A percentile compares a stretch with the other conserved stretches of the same genome.
Evolutionary conservation across 2,113 vertebrate species (phyloP).

Genomic region (Zeus faber): DNA sequence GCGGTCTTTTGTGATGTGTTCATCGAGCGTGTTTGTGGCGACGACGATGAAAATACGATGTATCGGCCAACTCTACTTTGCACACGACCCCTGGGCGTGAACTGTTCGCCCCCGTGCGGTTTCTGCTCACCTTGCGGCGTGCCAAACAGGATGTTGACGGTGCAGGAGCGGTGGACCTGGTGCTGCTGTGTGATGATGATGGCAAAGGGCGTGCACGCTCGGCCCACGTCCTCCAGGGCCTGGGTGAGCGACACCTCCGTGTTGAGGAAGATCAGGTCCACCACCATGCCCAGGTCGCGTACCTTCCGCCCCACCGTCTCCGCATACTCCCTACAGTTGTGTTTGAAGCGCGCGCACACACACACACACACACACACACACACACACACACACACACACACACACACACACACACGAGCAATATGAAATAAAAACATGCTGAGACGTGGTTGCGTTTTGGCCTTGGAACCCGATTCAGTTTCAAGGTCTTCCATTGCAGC

Average conservation of each 20-base stretch:
- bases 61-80: no score
- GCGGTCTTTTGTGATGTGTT: no score
- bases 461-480: no score
- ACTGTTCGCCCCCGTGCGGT: accelerated
- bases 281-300: slow-evolving; percentile 94
- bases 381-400: slow-evolving; percentile 9
- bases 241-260: slow-evolving; percentile 94
- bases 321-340: slow-evolving; percentile 86
- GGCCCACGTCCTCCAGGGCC: slow-evolving; percentile 94
- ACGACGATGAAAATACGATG: no score
- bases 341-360: slow-evolving; percentile 28
- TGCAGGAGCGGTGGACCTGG: slow-evolving; percentile 96
- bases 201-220: slow-evolving; percentile 93
- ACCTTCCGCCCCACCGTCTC: slow-evolving; percentile 97
- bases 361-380: background rate
- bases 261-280: slow-evolving; percentile 98
- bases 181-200: slow-evolving; percentile 98
- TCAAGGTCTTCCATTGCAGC: no score
- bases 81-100: no score
- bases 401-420: slow-evolving; percentile 5
- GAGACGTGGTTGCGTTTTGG: no score
- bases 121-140: slow-evolving; percentile 88
- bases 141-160: slow-evolving; percentile 97
- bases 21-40: no score
- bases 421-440: slow-evolving; percentile 46